A percentile compares a stretch with the other conserved stretches of the same genome.
Evolutionary conservation across 2,113 vertebrate species (phyloP).

Genomic region (Furnarius figulus): DNA sequence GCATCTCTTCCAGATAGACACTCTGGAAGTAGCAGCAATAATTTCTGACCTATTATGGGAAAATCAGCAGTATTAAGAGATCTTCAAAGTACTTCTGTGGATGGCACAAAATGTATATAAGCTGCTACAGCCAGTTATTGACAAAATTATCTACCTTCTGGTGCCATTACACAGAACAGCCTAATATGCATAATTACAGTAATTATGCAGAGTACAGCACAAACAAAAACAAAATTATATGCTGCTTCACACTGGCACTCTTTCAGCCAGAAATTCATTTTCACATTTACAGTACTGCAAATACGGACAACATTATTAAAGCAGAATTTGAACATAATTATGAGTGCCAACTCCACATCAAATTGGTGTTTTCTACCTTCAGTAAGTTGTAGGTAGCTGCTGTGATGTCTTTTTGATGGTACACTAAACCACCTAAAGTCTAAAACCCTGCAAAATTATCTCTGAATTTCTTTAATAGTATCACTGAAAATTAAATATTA

Average conservation of each 20-base stretch:
- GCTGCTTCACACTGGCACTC: constrained; percentile 29
- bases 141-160: constrained; percentile 62
- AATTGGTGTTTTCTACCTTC: constrained; percentile 18
- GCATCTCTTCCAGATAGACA: background rate
- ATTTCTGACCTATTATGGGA: constrained; percentile 37
- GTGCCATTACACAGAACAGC: constrained; percentile 51
- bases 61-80: constrained; percentile 47
- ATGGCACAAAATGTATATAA: constrained; percentile 36
- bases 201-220: constrained; percentile 49
- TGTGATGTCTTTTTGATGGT: background rate
- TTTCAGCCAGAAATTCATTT: constrained; percentile 49
- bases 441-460: background rate
- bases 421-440: background rate
- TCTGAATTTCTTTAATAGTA: background rate
- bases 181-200: constrained; percentile 65
- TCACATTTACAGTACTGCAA: constrained; percentile 38
- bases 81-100: constrained; percentile 40
- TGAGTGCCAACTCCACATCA: background rate
- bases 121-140: constrained; percentile 31
- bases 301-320: constrained; percentile 27
- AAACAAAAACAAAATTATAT: constrained; percentile 66
- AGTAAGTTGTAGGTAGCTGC: background rate
- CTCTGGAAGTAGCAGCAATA: constrained; percentile 5
- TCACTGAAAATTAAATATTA: background rate
- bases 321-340: constrained; percentile 22